A percentile compares a stretch with the other conserved stretches of the same genome.
Evolutionary conservation across 2,797 vertebrate genomes (phyloP).

Genomic region (Mallotus villosus): DNA sequence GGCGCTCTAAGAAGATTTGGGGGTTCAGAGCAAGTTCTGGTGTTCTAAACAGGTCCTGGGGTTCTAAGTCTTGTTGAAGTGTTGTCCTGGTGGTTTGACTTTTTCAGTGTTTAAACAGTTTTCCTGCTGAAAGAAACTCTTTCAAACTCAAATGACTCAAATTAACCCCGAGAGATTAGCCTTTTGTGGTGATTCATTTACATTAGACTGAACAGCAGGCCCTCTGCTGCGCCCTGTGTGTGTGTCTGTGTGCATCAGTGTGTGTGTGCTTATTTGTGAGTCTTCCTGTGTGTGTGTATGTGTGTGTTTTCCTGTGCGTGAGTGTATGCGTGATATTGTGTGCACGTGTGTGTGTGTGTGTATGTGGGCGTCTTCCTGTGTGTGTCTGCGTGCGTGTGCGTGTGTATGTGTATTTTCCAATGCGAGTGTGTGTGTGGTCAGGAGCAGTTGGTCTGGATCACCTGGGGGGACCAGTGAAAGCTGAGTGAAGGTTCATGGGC

Average conservation of each 20-base stretch:
- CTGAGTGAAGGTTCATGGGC: constrained; percentile 71
- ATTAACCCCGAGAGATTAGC: constrained; percentile 14
- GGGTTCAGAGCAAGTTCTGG: no score
- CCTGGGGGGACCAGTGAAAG: constrained; percentile 55
- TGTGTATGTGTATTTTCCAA: constrained; percentile 1
- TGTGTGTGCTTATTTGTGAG: not conserved
- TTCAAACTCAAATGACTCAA: not conserved
- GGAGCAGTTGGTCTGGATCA: constrained; percentile 53
- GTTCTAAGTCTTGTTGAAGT: constrained; percentile 40
- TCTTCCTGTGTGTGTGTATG: not conserved
- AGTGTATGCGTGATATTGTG: constrained; percentile 14
- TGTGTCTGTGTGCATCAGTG: not conserved
- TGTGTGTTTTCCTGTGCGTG: not conserved
- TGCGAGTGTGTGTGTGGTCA: constrained; percentile 40
- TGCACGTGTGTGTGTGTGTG: no score
- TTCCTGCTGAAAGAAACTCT: not conserved
- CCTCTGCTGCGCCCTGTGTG: constrained; percentile 14
- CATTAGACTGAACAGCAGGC: not conserved
- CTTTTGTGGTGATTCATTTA: not conserved
- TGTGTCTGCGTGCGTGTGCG: not conserved
- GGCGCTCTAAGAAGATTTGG: no score
- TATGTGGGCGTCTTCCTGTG: not conserved
- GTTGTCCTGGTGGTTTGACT: constrained; percentile 32
- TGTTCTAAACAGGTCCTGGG: no score
- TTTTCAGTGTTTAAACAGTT: constrained; percentile 22